Evolutionary conservation across 2,797 vertebrate species (phyloP).

Genomic region (Orientallactaga sibirica): DNA sequence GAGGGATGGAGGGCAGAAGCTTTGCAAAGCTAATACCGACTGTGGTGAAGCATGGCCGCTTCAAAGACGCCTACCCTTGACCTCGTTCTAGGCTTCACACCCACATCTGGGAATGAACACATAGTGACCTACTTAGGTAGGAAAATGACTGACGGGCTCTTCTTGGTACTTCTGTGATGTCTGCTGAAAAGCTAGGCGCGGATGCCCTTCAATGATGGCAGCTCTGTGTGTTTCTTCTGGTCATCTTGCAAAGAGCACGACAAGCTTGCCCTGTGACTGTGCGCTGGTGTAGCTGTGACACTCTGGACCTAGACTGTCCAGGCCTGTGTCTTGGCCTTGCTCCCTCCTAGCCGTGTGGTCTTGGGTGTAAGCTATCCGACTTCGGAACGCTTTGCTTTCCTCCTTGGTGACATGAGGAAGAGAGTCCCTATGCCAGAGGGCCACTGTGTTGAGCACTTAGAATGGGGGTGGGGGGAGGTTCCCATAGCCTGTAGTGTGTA

Average conservation of each 20-base stretch:
- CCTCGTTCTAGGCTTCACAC: not conserved
- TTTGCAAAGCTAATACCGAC: not conserved
- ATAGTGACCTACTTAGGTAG: not conserved
- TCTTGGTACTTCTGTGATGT: conserved; percentile 19
- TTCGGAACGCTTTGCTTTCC: conserved; percentile 23
- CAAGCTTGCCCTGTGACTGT: not conserved
- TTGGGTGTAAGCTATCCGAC: not conserved
- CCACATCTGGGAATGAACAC: not conserved
- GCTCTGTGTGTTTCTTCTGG: not conserved
- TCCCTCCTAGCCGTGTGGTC: not conserved
- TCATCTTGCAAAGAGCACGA: not conserved
- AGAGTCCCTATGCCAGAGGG: not conserved
- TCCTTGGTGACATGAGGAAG: conserved; percentile 14
- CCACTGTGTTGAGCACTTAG: not conserved
- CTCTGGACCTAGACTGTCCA: not conserved
- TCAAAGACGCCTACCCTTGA: not conserved
- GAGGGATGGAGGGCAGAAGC: not conserved
- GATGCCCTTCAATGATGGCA: not conserved
- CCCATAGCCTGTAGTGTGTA: not conserved
- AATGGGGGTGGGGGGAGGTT: not conserved
- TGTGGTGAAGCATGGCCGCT: not conserved
- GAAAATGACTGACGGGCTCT: not conserved
- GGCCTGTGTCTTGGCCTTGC: not conserved
- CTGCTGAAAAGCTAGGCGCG: not conserved
- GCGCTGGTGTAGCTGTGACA: not conserved